These are phyloP conservation scores for Lota lota DNA, from an alignment of 2,113 vertebrate genomes.

Conservation along the genomic window DNA sequence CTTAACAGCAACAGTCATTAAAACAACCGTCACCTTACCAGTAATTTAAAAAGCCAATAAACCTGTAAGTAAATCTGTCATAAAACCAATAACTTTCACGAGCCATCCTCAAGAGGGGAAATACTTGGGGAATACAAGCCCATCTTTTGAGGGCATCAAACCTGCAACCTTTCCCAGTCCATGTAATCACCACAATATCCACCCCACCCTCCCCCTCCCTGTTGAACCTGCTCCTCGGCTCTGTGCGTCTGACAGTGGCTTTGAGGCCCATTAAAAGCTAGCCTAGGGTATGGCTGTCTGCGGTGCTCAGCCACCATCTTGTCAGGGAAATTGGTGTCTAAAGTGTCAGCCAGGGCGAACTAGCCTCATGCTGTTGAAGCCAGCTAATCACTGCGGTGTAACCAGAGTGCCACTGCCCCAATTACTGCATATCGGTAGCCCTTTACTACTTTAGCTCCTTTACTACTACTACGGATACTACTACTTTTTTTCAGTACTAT, in stretches of 20 bases:
- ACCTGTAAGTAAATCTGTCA: no score
- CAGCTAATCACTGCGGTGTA: not conserved
- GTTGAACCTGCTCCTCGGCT: not conserved
- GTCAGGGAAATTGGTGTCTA: not conserved
- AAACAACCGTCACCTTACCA: no score
- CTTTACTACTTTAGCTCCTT: not conserved
- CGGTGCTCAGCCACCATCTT: not conserved
- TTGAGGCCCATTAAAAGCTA: slow-evolving; percentile 1
- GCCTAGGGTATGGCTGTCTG: not conserved
- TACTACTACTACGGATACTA: no score
- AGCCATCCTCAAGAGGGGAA: no score
- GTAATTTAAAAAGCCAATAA: no score
- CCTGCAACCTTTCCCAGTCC: no score
- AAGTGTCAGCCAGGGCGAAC: not conserved
- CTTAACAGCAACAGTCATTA: no score
- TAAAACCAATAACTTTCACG: no score
- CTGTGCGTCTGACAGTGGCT: not conserved
- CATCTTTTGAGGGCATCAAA: no score
- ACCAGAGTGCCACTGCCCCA: not conserved
- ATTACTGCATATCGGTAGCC: not conserved
- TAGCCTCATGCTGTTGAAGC: slow-evolving; percentile 7
- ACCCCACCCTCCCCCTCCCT: not conserved
- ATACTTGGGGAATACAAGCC: no score
- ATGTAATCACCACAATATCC: not conserved
- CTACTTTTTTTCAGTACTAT: no score